Percentiles rank a stretch among this genome's conserved stretches.
These are phyloP conservation scores for Trichosurus vulpecula DNA, from an alignment of 2,797 vertebrate species.

Conservation along the genomic window DNA sequence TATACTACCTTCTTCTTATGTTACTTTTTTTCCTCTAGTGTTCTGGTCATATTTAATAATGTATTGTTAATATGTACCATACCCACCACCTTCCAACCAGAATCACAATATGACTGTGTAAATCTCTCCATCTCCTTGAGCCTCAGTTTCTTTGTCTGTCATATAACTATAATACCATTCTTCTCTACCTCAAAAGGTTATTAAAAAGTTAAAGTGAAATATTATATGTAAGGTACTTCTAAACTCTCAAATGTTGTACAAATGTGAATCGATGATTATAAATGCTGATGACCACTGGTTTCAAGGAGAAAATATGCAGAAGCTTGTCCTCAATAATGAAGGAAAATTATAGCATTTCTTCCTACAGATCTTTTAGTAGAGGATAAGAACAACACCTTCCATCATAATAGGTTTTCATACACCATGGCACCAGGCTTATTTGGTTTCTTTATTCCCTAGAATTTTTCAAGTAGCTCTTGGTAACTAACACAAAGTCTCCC, in stretches of 20 bases:
- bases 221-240: background rate
- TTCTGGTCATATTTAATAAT: background rate
- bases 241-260: background rate
- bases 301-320: background rate
- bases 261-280: background rate
- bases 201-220: background rate
- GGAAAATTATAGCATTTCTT: background rate
- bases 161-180: background rate
- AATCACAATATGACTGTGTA: background rate
- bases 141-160: background rate
- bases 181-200: background rate
- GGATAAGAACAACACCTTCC: background rate
- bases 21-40: background rate
- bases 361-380: background rate
- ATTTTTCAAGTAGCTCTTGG: background rate
- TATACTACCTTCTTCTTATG: background rate
- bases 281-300: background rate
- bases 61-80: constrained; percentile 33
- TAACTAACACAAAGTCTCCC: background rate
- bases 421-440: constrained; percentile 36
- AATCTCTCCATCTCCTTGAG: background rate
- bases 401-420: constrained; percentile 50
- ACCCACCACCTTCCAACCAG: background rate
- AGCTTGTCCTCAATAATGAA: background rate
- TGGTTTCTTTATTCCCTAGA: constrained; percentile 57